Percentiles rank a stretch among this genome's conserved stretches.
Evolutionary conservation across 2,797 vertebrate species (phyloP).

Genomic region (Megaceryle alcyon): DNA sequence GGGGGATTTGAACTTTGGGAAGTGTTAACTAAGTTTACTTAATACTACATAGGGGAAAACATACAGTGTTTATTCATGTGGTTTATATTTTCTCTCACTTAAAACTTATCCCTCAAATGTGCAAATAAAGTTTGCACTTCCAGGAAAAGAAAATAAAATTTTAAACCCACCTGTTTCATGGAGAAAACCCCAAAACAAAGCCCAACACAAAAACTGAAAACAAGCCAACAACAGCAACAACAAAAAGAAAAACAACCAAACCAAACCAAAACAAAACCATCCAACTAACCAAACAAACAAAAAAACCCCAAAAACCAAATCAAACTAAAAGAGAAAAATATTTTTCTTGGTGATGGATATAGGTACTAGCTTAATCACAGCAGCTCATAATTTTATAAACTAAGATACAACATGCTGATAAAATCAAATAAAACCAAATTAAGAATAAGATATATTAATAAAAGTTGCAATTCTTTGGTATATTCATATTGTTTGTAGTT

Average conservation of each 20-base stretch:
- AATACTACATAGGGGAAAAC: neutral
- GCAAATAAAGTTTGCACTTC: neutral
- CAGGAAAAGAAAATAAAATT: neutral
- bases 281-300: neutral
- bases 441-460: neutral
- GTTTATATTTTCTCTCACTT: neutral
- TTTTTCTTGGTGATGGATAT: neutral
- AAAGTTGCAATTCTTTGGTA: neutral
- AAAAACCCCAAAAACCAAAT: no score
- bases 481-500: neutral
- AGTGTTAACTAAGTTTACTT: neutral
- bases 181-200: neutral
- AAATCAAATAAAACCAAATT: neutral
- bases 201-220: neutral
- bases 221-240: neutral
- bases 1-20: neutral
- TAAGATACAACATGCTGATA: neutral
- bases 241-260: no score
- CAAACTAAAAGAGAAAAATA: no score
- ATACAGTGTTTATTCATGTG: neutral
- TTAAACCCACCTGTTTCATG: neutral
- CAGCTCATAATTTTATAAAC: neutral
- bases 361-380: neutral
- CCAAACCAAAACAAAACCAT: neutral
- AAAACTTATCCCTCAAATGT: neutral